A percentile compares a stretch with the other conserved stretches of the same genome.
These are phyloP conservation scores for Passerculus sandwichensis DNA, from an alignment of 2,797 vertebrate genomes.

Conservation along the genomic window DNA sequence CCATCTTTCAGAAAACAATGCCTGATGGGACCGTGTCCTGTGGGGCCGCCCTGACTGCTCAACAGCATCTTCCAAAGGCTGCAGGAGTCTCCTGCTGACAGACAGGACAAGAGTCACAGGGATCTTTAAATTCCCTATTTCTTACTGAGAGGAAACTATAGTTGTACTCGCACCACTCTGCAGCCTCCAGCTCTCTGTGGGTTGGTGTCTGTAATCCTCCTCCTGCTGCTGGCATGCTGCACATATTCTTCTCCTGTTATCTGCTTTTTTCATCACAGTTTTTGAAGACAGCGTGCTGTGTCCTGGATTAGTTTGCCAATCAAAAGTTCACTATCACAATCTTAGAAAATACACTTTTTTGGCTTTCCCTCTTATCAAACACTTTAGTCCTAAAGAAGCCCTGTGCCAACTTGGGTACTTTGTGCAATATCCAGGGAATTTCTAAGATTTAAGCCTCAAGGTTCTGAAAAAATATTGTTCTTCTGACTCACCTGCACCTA, in stretches of 20 bases:
- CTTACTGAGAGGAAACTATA: neutral
- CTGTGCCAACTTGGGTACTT: accelerated
- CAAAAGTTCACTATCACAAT: neutral
- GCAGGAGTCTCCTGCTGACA: neutral
- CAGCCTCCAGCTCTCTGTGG: neutral
- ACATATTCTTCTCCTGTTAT: neutral
- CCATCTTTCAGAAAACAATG: accelerated
- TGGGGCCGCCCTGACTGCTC: neutral
- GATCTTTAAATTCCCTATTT: neutral
- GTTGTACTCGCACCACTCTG: neutral
- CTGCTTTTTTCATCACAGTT: neutral
- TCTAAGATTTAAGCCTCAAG: neutral
- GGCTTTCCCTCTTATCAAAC: neutral
- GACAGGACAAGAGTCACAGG: accelerated
- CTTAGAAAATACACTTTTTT: neutral
- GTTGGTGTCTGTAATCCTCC: neutral
- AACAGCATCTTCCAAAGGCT: neutral
- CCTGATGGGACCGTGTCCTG: too few relatives aligned
- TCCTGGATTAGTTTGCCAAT: neutral
- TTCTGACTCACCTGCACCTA: neutral
- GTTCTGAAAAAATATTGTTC: neutral
- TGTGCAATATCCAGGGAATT: neutral
- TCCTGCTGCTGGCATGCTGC: neutral
- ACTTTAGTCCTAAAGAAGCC: neutral
- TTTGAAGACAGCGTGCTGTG: neutral